Conservation (phyloP, 1,140 invertebrate genomes). For the Rhizoglyphus robini region DNA sequence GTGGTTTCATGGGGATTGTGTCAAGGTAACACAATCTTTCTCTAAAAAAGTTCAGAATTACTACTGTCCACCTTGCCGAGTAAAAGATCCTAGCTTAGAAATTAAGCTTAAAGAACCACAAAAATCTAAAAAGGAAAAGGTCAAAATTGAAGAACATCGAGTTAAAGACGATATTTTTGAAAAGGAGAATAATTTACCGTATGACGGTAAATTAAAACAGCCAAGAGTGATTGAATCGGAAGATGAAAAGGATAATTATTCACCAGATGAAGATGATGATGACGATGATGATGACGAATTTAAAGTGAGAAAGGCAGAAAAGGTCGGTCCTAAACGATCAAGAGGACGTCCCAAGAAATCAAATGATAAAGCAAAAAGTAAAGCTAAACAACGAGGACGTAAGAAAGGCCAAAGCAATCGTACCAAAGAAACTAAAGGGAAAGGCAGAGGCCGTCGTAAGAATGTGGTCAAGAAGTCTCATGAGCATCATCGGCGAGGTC, state of each 20-base stretch:
- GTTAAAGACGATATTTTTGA: neutral
- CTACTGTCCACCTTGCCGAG: conserved; percentile 51
- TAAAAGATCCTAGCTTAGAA: conserved; percentile 63
- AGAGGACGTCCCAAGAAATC: neutral
- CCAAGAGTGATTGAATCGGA: neutral
- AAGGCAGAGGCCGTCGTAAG: neutral
- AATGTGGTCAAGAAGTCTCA: conserved; percentile 15
- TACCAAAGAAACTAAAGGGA: conserved; percentile 7
- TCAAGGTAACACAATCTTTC: conserved; percentile 81
- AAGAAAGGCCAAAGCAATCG: conserved; percentile 16
- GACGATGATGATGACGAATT: conserved; percentile 20
- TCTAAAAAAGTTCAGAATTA: conserved; percentile 85
- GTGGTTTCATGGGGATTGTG: conserved; percentile 97
- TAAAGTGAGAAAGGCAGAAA: neutral
- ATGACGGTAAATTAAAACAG: conserved; percentile 15
- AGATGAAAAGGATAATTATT: neutral
- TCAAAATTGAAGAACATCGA: neutral
- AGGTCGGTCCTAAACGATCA: neutral
- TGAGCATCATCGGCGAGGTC: conserved; percentile 16
- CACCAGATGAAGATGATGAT: conserved; percentile 14
- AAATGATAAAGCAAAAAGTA: neutral
- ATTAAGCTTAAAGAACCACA: conserved; percentile 59
- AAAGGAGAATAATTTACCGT: neutral
- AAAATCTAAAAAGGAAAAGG: conserved; percentile 25
- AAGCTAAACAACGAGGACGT: neutral